These are phyloP conservation scores for Stigmatopora nigra DNA, from an alignment of 2,113 vertebrate genomes.

Conservation along the genomic window DNA sequence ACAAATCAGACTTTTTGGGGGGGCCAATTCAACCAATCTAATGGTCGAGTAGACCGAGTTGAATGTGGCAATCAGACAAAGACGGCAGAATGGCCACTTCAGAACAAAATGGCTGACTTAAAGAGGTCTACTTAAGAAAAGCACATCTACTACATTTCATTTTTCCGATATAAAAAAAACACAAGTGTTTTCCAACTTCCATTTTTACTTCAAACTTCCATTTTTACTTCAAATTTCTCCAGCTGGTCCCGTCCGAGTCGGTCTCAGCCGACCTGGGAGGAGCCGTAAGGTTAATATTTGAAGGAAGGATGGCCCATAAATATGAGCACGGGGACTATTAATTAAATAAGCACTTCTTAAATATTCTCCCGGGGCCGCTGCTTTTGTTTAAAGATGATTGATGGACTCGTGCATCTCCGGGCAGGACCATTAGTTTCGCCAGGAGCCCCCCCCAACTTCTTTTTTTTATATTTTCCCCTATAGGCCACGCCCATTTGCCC, in stretches of 20 bases:
- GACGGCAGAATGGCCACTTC: neutral
- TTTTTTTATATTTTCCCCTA: slow-evolving; percentile 12
- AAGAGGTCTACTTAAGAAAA: too few relatives aligned
- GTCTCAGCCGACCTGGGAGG: slow-evolving; percentile 45
- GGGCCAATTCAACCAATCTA: too few relatives aligned
- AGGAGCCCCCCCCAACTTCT: slow-evolving; percentile 31
- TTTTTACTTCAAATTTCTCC: neutral
- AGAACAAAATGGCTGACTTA: neutral
- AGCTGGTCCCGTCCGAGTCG: neutral
- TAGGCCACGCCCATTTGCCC: slow-evolving; percentile 22
- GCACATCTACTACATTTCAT: too few relatives aligned
- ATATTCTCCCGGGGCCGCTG: slow-evolving; percentile 88
- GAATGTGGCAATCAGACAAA: neutral
- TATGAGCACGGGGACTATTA: slow-evolving; percentile 97
- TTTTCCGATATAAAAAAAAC: too few relatives aligned
- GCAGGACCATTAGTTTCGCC: slow-evolving; percentile 71
- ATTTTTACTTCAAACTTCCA: too few relatives aligned
- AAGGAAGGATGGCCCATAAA: slow-evolving; percentile 91
- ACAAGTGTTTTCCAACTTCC: too few relatives aligned
- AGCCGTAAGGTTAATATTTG: slow-evolving; percentile 87
- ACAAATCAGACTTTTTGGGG: neutral
- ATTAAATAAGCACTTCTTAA: slow-evolving; percentile 99
- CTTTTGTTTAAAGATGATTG: slow-evolving; percentile 99
- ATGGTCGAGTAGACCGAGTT: neutral
- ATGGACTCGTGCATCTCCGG: slow-evolving; percentile 81